Base-by-base conservation (phyloP, 2,888 invertebrate genomes). In the Calliopum simillimum region DNA sequence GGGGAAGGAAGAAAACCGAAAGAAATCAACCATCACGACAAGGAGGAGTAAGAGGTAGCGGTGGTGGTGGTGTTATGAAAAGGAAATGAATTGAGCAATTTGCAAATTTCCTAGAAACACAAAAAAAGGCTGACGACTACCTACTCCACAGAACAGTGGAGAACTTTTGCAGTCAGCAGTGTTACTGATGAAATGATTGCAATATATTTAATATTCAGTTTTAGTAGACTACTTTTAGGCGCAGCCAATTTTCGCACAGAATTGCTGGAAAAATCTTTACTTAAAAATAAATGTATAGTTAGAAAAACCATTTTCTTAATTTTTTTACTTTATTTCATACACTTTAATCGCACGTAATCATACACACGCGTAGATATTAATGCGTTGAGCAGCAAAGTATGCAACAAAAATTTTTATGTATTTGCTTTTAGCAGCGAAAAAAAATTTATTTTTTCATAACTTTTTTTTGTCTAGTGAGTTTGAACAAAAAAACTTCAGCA, bases 371-470 rank as follows among this genome's bases (percentile, higher is more conserved):
- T 19, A 33, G 43, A 16, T 33, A 19, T 41, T 16, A 8, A 16
- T 43, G 14, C 3, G 8, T 14, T 41, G 69, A 69, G 68, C 73
- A 63, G 64, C 74, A 76, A 76, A 74, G 76, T 75, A 76, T 75
- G 76, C 76, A 73, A 72, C 69, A 71, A 73, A 73, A 78, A 75
- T 76, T 55, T 62, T 79, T 68, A 44, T 68, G 53, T 62, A 68
- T 62, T n/a, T 68, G 55, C 68, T 68, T 68, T 56, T 25, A 53
- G 62, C 8, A 33, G 55, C 33, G 43, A 56, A 21, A 53, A 4
- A 33, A n/a, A n/a, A n/a, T n/a, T n/a, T 33, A 44, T 4, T 41
- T 43, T 76, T 76, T 75, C 64, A 64, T 51, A 55, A 51, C 56
- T 23, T 14, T 46, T 69, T 19, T 47, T 14, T 25, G 23, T 47